Base-by-base conservation (phyloP, 2,113 vertebrate genomes). In the Galemys pyrenaicus region DNA sequence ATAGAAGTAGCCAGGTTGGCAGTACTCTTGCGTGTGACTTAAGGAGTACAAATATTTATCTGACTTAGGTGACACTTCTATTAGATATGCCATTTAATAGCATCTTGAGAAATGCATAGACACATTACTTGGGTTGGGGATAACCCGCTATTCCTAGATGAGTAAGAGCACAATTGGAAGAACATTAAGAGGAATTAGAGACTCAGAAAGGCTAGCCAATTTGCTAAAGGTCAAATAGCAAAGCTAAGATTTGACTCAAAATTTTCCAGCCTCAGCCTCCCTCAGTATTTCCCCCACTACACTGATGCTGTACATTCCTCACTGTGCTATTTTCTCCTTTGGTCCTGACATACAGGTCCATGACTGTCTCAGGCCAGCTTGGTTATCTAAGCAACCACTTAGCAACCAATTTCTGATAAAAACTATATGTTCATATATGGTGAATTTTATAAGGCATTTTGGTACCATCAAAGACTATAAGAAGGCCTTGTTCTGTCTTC, bases 1-100 rank as follows among this genome's bases (percentile, higher is more conserved):
- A 41, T 73, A 80, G 87, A 97, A 70, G 77, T 54, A 88, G 74
- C 49, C 30, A 79, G 30, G 67, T 44, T 94, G 62, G 68, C 56
- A 79, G n/a, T 39, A 20, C 51, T 20, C 28, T 70, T 73, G 51
- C 8, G 68, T 92, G 8, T 87, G 51, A 91, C 39, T 68, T 71
- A 84, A 73, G 54, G 32, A 19, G 28, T 32, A 81, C 12, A 67
- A 64, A 78, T 80, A 89, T 54, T 15, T 73, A 15, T 35, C 56
- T 87, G 86, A 24, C 22, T 74, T 54, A 28, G 6, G 67, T 54
- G 65, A 81, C 3, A 85, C 67, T 92, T 15, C 19, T 73, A 56
- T 73, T 15, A 73, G 60, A 49, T 77, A 79, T 94, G 78, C 60
- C 28, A 54, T 79, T 77, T 73, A 62, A 54, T 22, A 87, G 46